phyloP scores from a whole-genome alignment of 1,140 invertebrate genomes.

The Bemisia tabaci region DNA sequence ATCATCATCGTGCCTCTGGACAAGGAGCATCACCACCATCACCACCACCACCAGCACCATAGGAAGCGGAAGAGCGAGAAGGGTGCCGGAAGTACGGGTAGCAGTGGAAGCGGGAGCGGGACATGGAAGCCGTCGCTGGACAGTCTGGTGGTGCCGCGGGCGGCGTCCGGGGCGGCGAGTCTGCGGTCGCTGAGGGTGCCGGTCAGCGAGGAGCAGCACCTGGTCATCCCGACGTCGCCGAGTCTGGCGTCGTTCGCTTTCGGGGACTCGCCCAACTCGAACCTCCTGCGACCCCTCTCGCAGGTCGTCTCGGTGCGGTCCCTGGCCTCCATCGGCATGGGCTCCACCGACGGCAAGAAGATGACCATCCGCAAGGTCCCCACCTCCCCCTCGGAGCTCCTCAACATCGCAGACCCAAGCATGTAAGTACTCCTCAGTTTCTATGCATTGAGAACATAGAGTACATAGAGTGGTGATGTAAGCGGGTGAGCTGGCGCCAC shows the following conservation, averaged over 20 bases:
- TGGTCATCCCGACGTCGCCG: constrained; percentile 1
- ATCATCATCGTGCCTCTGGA: constrained; percentile 14
- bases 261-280: constrained; percentile 3
- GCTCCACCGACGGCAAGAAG: constrained; percentile 70
- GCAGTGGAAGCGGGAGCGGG: background rate
- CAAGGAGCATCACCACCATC: background rate
- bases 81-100: background rate
- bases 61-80: background rate
- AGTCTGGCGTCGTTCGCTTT: constrained; percentile 7
- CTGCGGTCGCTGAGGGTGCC: constrained; percentile 10
- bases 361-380: constrained; percentile 66
- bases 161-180: constrained; percentile 13
- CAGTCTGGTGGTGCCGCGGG: background rate
- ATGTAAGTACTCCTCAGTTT: constrained; percentile 46
- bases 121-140: background rate
- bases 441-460: background rate
- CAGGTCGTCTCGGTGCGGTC: constrained; percentile 20
- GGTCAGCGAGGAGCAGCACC: background rate
- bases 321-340: constrained; percentile 67
- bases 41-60: background rate
- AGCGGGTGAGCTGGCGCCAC: no score
- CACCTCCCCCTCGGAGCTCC: constrained; percentile 63
- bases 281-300: constrained; percentile 6
- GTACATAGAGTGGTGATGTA: background rate
- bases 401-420: constrained; percentile 62